Evolutionary conservation across 1,140 invertebrate species (phyloP).

Genomic region (Lepidurus arcticus): DNA sequence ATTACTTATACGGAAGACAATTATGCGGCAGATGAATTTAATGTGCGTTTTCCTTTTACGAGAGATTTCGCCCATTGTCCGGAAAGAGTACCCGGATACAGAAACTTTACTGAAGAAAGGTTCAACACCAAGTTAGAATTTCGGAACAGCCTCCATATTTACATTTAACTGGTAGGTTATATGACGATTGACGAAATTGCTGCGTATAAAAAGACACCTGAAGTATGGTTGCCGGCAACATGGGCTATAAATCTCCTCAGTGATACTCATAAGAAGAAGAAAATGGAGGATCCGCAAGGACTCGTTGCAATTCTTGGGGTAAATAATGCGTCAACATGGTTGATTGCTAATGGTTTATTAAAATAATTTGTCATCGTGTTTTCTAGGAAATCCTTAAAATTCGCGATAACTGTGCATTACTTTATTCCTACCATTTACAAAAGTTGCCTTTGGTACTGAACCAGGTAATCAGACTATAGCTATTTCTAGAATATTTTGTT

Average conservation of each 20-base stretch:
- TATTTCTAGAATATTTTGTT: neutral
- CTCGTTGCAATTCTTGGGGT: slow-evolving; percentile 53
- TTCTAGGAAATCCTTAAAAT: slow-evolving; percentile 60
- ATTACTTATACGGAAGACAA: slow-evolving; percentile 55
- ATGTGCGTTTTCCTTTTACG: slow-evolving; percentile 59
- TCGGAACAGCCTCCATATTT: neutral
- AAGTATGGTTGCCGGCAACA: slow-evolving; percentile 63
- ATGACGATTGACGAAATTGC: slow-evolving; percentile 58
- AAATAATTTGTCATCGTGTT: slow-evolving; percentile 37
- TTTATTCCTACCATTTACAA: slow-evolving; percentile 89
- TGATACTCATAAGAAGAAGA: slow-evolving; percentile 43
- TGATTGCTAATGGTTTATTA: slow-evolving; percentile 27
- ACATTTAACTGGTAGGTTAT: slow-evolving; percentile 49
- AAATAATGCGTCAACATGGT: neutral
- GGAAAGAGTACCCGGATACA: slow-evolving; percentile 66
- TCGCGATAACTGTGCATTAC: slow-evolving; percentile 58
- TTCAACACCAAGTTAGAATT: slow-evolving; percentile 40
- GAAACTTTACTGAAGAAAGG: slow-evolving; percentile 71
- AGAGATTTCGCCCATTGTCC: slow-evolving; percentile 66
- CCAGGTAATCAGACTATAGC: slow-evolving; percentile 58
- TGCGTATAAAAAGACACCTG: slow-evolving; percentile 52
- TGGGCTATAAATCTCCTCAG: slow-evolving; percentile 57
- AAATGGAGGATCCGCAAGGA: slow-evolving; percentile 56
- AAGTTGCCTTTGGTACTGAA: slow-evolving; percentile 96
- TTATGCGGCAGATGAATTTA: slow-evolving; percentile 63